Conservation (phyloP, 2,113 vertebrate genomes). For the Eublepharis macularius region DNA sequence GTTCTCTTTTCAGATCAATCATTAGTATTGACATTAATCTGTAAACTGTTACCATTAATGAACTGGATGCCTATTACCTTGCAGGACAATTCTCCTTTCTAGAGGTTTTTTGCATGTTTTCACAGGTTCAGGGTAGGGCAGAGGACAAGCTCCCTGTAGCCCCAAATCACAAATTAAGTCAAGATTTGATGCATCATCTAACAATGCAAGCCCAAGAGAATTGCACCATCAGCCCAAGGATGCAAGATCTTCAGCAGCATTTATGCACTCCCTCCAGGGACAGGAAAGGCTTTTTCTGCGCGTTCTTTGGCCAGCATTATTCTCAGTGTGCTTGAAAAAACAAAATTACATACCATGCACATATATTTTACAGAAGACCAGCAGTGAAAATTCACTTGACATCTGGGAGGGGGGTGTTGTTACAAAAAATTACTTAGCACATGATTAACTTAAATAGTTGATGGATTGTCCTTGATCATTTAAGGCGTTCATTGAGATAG, state of each 20-base stretch:
- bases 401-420: no score
- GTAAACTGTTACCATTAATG: neutral
- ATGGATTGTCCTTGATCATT: neutral
- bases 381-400: constrained; percentile 39
- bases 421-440: neutral
- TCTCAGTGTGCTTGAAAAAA: constrained; percentile 49
- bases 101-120: neutral
- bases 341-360: constrained; percentile 28
- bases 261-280: constrained; percentile 47
- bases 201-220: constrained; percentile 51
- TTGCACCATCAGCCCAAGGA: constrained; percentile 48
- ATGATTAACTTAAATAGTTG: neutral
- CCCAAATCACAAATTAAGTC: constrained; percentile 37
- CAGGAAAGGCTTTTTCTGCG: constrained; percentile 43
- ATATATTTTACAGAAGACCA: neutral
- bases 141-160: neutral
- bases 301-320: constrained; percentile 39
- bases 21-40: constrained; percentile 18
- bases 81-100: neutral
- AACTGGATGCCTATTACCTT: constrained; percentile 3
- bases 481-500: neutral
- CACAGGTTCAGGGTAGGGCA: neutral
- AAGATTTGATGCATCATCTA: constrained; percentile 58
- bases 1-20: constrained; percentile 35
- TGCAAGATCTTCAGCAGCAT: constrained; percentile 64